phyloP scores from a whole-genome alignment of 2,797 vertebrate genomes.

The Spinibarbus caldwelli region DNA sequence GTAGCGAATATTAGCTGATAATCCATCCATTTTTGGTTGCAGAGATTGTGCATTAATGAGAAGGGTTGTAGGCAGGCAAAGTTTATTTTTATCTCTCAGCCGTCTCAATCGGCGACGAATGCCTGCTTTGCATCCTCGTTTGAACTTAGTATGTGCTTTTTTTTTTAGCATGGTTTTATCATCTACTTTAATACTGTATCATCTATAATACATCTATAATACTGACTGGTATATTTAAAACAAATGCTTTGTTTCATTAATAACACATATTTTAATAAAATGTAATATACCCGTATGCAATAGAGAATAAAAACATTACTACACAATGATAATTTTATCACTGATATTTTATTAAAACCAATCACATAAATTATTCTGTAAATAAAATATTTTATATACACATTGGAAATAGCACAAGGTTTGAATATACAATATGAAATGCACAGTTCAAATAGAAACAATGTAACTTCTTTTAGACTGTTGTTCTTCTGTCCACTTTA shows the following conservation, averaged over 20 bases:
- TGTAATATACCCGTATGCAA: too few species aligned
- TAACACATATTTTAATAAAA: too few species aligned
- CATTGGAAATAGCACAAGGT: background rate
- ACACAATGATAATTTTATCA: background rate
- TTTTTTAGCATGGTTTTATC: background rate
- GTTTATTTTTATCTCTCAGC: too few species aligned
- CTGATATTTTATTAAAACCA: background rate
- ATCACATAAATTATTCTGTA: background rate
- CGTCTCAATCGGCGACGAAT: too few species aligned
- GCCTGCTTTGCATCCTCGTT: too few species aligned
- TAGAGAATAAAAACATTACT: background rate
- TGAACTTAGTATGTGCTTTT: too few species aligned
- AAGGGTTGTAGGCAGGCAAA: too few species aligned
- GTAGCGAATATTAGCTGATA: too few species aligned
- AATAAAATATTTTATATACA: background rate
- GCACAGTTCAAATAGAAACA: constrained; percentile 16
- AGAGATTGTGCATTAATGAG: too few species aligned
- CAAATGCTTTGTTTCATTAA: too few species aligned
- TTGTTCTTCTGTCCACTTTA: background rate
- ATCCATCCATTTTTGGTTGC: too few species aligned
- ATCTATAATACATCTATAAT: background rate
- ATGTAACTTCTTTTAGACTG: background rate
- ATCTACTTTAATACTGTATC: too few species aligned
- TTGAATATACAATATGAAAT: background rate
- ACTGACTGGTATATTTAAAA: background rate